Conservation (phyloP, 2,888 invertebrate species). For the Ophioninae sp. region DNA sequence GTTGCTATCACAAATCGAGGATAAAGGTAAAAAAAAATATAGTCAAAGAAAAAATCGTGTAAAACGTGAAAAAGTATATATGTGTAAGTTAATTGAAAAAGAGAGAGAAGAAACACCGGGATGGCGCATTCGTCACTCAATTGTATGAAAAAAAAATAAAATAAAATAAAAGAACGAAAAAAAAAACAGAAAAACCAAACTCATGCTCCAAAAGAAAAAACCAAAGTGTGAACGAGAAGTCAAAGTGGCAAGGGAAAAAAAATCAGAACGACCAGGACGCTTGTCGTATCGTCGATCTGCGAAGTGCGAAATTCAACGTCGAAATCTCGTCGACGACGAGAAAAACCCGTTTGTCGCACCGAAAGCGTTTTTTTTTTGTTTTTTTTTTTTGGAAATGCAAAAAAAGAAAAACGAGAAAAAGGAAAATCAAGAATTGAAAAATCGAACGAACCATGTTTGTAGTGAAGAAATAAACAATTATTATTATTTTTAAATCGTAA, state of each 20-base stretch:
- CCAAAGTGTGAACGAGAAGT: constrained; percentile 2
- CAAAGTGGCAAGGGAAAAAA: not conserved
- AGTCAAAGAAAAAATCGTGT: not conserved
- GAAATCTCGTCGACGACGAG: constrained; percentile 31
- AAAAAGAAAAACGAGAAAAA: constrained; percentile 39
- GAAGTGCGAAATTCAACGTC: constrained; percentile 51
- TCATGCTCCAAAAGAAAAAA: not conserved
- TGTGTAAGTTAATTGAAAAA: not conserved
- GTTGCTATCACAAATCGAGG: constrained; percentile 41
- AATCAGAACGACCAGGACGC: constrained; percentile 20
- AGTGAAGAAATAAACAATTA: constrained; percentile 25
- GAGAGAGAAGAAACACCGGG: not conserved
- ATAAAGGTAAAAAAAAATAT: constrained; percentile 26
- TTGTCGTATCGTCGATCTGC: constrained; percentile 34
- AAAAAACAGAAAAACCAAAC: not conserved
- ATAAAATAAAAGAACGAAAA: constrained; percentile 16
- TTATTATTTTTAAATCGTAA: constrained; percentile 38
- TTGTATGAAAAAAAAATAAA: not conserved
- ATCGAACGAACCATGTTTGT: not conserved
- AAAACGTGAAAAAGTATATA: not conserved
- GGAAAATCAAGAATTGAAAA: constrained; percentile 13
- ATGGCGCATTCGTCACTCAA: constrained; percentile 33
- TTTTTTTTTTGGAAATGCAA: constrained; percentile 55
- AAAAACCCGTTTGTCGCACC: constrained; percentile 65
- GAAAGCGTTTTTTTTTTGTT: constrained; percentile 43